These are phyloP conservation scores for Phalera bucephala DNA, from an alignment of 2,888 invertebrate species.

Conservation along the genomic window DNA sequence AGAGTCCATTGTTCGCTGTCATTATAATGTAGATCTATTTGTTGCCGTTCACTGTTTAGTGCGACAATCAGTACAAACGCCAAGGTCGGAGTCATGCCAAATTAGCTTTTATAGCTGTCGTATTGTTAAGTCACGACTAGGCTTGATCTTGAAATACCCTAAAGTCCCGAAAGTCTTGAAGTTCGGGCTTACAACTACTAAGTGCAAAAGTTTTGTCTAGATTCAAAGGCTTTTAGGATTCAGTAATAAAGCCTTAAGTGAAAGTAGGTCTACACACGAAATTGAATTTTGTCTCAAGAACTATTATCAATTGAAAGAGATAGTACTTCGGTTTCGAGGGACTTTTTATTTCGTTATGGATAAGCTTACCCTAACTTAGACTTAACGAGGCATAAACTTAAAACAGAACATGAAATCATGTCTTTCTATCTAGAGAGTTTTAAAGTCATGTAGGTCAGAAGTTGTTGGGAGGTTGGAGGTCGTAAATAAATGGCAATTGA, in stretches of 20 bases:
- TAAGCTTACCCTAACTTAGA: no score
- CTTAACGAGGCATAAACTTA: no score
- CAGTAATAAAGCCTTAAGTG: not conserved
- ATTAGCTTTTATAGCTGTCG: constrained; percentile 22
- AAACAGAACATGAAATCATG: no score
- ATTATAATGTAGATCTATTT: constrained; percentile 52
- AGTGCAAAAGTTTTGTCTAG: constrained; percentile 11
- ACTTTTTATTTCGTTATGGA: no score
- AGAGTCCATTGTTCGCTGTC: constrained; percentile 46
- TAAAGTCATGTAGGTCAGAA: no score
- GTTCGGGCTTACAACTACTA: constrained; percentile 2
- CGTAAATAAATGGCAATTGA: no score
- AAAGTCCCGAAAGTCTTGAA: constrained; percentile 5
- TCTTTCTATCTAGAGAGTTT: no score
- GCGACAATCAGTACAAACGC: constrained; percentile 46
- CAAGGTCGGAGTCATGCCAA: constrained; percentile 49
- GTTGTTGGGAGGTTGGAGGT: no score
- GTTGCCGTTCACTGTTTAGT: constrained; percentile 52
- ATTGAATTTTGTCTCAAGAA: not conserved
- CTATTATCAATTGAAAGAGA: no score
- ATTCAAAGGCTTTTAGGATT: not conserved
- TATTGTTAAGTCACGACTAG: constrained; percentile 22
- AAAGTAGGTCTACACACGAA: not conserved
- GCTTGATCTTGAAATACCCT: constrained; percentile 21
- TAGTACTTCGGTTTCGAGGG: no score